Percentiles rank a stretch among this genome's conserved stretches.
Conservation (phyloP, 2,888 invertebrate species). For the Chymomyza fuscimana region DNA sequence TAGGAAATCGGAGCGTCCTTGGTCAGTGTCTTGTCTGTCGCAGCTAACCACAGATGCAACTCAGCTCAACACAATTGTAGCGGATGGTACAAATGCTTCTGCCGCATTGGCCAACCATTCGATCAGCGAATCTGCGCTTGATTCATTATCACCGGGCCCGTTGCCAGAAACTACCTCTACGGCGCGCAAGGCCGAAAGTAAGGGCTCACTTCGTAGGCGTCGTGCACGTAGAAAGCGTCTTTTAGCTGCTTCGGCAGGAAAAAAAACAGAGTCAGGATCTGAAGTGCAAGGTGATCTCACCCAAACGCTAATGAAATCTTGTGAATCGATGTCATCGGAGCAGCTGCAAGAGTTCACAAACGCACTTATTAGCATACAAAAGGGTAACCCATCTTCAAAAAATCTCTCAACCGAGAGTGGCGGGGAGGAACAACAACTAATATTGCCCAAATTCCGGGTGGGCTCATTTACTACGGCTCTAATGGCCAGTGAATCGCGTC, state of each 20-base stretch:
- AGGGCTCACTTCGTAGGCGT: conserved; percentile 78
- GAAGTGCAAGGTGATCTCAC: conserved; percentile 78
- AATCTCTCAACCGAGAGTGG: conserved; percentile 42
- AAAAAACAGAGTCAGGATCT: conserved; percentile 82
- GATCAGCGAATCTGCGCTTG: conserved; percentile 93
- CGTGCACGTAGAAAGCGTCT: conserved; percentile 78
- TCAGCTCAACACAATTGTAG: conserved; percentile 77
- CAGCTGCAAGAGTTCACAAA: conserved; percentile 82
- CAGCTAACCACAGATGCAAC: conserved; percentile 82
- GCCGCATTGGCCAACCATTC: conserved; percentile 85
- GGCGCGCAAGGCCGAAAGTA: conserved; percentile 77
- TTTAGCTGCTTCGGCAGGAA: conserved; percentile 63
- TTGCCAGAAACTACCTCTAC: conserved; percentile 66
- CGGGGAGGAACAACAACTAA: conserved; percentile 81
- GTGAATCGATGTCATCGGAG: conserved; percentile 82
- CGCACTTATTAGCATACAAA: conserved; percentile 76
- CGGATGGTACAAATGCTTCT: conserved; percentile 77
- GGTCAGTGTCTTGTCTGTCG: conserved; percentile 93
- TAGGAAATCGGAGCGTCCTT: conserved; percentile 84
- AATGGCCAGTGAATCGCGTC: conserved; percentile 74
- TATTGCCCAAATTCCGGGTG: conserved; percentile 85
- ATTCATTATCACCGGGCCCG: conserved; percentile 83
- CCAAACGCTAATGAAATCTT: conserved; percentile 81
- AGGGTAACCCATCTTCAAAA: conserved; percentile 31
- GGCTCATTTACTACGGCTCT: conserved; percentile 81